Evolutionary conservation across 1,140 invertebrate genomes (phyloP), one percentile per base, ranked within the genome.

Genomic region (Trichoplusia ni): DNA sequence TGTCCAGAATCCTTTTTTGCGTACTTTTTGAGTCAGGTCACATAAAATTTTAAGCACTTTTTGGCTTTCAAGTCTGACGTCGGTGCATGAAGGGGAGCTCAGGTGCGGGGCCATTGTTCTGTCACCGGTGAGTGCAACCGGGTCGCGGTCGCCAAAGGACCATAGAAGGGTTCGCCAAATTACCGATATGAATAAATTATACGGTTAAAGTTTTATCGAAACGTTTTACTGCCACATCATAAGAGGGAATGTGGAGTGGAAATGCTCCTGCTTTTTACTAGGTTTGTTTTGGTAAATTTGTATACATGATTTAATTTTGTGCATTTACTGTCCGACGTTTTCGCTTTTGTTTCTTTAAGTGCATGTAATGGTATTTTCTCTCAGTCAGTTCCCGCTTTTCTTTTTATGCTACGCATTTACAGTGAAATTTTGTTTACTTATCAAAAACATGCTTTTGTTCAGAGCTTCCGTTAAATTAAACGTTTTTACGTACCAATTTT

Each of bases 31-130:
- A 58, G 29, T 35, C 47, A 51, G 21, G 53, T 58, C 21, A 42
- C 64, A 62, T 67, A 69, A 69, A 69, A 61, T 67, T 73, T 73
- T 61, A 33, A 61, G 58, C n/a, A n/a, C n/a, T n/a, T n/a, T 58
- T 37, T 65, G 38, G 49, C 64, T 67, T 60, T 58, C 23, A n/a
- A 37, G 11, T 33, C 46, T 40, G 42, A 61, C 58, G 59, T 25
- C 46, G 51, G 29, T 66, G 59, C 59, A 65, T 38, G 46, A 23
- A 25, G 44, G 25, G 46, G 4, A 16, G 16, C 14, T n/a, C 18
- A 58, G 42, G 46, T 16, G 37, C 37, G 44, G 37, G 58, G 46
- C 59, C 49, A 73, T 73, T 73, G 71, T 73, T 66, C 31, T 62
- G 56, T 62, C 67, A 67, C 51, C 62, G 64, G 64, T 67, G 67